Evolutionary conservation across 2,797 vertebrate species (phyloP).

Genomic region (Trachops cirrhosus): DNA sequence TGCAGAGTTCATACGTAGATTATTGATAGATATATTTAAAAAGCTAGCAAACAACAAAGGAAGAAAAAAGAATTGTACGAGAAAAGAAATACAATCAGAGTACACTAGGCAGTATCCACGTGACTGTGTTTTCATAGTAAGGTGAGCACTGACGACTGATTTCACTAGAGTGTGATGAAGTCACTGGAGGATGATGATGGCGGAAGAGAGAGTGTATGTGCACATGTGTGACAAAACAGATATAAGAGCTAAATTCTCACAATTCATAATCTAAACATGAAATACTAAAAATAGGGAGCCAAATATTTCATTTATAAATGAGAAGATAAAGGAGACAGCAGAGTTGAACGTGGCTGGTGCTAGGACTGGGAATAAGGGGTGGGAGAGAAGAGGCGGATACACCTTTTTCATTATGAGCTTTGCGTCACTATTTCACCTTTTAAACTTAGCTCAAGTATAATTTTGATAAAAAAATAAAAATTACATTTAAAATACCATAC

Average conservation of each 20-base stretch:
- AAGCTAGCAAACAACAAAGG: neutral
- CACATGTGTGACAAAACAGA: neutral
- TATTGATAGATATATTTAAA: neutral
- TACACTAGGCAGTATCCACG: neutral
- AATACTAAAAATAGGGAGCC: neutral
- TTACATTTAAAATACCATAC: neutral
- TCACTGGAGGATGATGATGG: neutral
- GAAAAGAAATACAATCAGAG: neutral
- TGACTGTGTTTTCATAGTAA: neutral
- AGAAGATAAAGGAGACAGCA: neutral
- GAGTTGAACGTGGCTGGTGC: neutral
- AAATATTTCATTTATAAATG: neutral
- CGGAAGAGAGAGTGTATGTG: neutral
- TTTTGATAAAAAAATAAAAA: conserved; percentile 25
- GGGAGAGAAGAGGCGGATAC: neutral
- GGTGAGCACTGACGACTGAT: neutral
- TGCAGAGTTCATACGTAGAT: neutral
- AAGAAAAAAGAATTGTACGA: neutral
- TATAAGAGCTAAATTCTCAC: neutral
- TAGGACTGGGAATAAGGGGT: neutral
- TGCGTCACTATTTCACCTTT: neutral
- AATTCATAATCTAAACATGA: neutral
- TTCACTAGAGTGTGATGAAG: neutral
- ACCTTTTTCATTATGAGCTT: neutral
- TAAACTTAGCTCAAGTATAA: neutral